Conservation (phyloP, 2,888 invertebrate species). For the Molorchus minor region DNA sequence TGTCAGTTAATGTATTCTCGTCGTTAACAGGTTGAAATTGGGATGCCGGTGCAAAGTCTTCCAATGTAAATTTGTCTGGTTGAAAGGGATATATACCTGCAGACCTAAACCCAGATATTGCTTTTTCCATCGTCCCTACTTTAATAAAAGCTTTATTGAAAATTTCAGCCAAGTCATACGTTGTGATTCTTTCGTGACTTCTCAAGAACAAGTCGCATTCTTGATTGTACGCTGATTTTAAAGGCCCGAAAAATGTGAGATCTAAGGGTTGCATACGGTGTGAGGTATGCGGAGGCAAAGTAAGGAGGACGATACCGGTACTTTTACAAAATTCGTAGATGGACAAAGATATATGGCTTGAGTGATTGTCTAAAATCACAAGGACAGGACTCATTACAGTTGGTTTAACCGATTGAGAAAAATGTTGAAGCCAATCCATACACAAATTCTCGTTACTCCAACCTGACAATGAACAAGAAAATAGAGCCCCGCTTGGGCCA, state of each 20-base stretch:
- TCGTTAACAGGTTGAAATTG: too few relatives aligned
- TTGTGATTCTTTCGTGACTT: slow-evolving; percentile 34
- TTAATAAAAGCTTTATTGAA: slow-evolving; percentile 39
- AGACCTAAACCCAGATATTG: slow-evolving; percentile 31
- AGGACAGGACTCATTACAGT: background rate
- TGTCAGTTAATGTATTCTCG: too few relatives aligned
- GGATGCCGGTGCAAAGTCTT: slow-evolving; percentile 40
- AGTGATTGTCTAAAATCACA: background rate
- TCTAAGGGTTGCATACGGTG: background rate
- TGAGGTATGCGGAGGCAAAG: slow-evolving; percentile 1
- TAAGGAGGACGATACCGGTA: background rate
- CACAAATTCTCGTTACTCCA: background rate
- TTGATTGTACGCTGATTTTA: background rate
- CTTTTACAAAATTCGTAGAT: background rate
- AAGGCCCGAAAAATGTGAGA: slow-evolving; percentile 3
- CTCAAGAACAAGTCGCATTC: slow-evolving; percentile 26
- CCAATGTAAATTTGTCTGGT: slow-evolving; percentile 33
- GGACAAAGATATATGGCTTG: background rate
- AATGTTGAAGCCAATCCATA: slow-evolving; percentile 1
- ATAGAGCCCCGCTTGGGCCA: background rate
- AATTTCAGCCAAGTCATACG: slow-evolving; percentile 33
- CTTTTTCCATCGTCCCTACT: slow-evolving; percentile 38
- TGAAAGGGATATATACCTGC: slow-evolving; percentile 25
- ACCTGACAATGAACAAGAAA: background rate
- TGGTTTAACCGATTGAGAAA: background rate